These are phyloP conservation scores for Sebastes iracundus DNA, from an alignment of 2,797 vertebrate species.

Conservation along the genomic window DNA sequence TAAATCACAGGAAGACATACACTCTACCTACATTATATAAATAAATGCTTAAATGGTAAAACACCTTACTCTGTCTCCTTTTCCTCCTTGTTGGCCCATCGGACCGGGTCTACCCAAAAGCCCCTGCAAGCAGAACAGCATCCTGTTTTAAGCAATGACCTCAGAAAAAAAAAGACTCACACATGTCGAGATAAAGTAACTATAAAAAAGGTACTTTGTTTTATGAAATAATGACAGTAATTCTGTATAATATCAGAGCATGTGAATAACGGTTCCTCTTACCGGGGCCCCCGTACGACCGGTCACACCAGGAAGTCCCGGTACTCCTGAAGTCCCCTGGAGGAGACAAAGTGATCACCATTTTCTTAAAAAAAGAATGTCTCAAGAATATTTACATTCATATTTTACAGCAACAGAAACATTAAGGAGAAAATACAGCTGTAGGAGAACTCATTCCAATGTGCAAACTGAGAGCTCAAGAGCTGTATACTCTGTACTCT, in stretches of 20 bases:
- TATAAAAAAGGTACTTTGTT: neutral
- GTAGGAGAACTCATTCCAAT: neutral
- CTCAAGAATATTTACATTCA: neutral
- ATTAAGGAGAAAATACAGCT: neutral
- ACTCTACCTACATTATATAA: neutral
- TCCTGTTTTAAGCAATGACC: neutral
- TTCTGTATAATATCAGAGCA: conserved; percentile 4
- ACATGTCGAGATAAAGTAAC: neutral
- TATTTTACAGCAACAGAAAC: neutral
- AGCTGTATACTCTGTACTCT: neutral
- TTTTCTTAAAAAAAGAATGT: neutral
- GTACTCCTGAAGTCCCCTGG: conserved; percentile 89
- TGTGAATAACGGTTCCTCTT: conserved; percentile 61
- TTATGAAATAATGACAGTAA: neutral
- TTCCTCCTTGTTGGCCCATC: conserved; percentile 84
- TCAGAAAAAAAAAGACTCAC: neutral
- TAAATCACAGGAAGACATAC: neutral
- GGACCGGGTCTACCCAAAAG: conserved; percentile 90
- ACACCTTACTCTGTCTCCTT: conserved; percentile 91
- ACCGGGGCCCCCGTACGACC: conserved; percentile 89
- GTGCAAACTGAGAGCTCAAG: neutral
- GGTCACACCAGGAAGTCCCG: conserved; percentile 87
- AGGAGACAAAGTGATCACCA: conserved; percentile 26
- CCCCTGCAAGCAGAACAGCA: conserved; percentile 85
- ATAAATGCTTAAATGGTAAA: neutral